Evolutionary conservation across 2,888 invertebrate genomes (phyloP), one percentile per base, ranked within the genome.

Genomic region (Latheticus oryzae): DNA sequence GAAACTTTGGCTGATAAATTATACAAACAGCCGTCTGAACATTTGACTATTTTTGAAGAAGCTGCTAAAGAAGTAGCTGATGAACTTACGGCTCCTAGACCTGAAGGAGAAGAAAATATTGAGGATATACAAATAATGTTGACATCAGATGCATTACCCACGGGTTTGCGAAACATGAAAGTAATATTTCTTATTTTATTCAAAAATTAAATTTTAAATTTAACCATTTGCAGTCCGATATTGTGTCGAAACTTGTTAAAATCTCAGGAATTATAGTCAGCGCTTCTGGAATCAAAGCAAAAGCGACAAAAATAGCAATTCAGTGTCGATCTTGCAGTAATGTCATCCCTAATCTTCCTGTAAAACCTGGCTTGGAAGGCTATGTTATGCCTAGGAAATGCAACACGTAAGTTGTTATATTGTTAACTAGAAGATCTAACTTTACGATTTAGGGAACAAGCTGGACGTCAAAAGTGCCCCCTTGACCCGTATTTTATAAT

Each of bases 401-500:
- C 78, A 90, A 87, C 69, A 92, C 93, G 88, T 95, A 84, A 85
- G 88, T 83, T 16, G 8, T 19, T 28, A 35, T 23, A 12, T 1
- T 47, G 19, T 26, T 37, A 17, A 45, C n/a, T 21, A 40, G 40
- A 28, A 47, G 51, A 42, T 43, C 50, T 62, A 37, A 33, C 42
- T 5, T 26, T 17, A 21, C 38, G 54, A 81, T 80, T 32, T 77
- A 94, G 94, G 8, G 97, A 97, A 75, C 95, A 95, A 83, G 90
- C 93, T 58, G 96, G 96, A 15, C 83, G 91, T 47, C 91, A 93
- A 0, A 93, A 93, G 71, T 99, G 99, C 73, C 97, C 98, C 0
- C 76, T 97, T 51, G 99, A 99, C 80, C 99, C 99, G 1, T 99
- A 93, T 78, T 97, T 95, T 77, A 97, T 99, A 61, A 88, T 98